phyloP scores from a whole-genome alignment of 2,888 invertebrate species.

The Synanthedon myopaeformis region DNA sequence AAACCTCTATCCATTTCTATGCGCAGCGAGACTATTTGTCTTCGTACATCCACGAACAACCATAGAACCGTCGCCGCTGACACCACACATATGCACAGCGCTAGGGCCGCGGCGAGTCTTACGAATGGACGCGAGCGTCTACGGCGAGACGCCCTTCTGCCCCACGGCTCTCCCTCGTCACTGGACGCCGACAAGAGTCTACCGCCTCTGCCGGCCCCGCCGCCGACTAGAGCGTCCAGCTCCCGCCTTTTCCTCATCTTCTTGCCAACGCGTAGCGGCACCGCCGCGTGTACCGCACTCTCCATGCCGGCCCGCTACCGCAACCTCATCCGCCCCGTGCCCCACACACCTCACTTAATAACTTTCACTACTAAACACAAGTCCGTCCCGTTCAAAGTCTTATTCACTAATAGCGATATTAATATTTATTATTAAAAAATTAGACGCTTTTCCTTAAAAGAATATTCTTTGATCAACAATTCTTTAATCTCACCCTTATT shows the following conservation, averaged over 20 bases:
- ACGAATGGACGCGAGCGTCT: conserved; percentile 64
- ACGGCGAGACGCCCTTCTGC: conserved; percentile 38
- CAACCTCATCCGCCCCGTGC: conserved; percentile 41
- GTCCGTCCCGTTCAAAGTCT: conserved; percentile 27
- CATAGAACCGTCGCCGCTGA: conserved; percentile 76
- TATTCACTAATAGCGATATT: conserved; percentile 35
- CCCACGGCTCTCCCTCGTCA: conserved; percentile 69
- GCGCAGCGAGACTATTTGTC: conserved; percentile 74
- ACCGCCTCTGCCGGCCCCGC: conserved; percentile 58
- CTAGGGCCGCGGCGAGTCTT: conserved; percentile 71
- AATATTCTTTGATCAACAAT: too few relatives aligned
- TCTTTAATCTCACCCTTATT: too few relatives aligned
- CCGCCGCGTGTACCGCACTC: conserved; percentile 71
- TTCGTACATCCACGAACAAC: conserved; percentile 76
- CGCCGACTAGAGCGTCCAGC: conserved; percentile 77
- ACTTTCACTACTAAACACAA: conserved; percentile 31
- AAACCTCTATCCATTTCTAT: conserved; percentile 76
- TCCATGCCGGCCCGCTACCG: conserved; percentile 58
- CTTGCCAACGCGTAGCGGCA: conserved; percentile 76
- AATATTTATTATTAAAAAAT: too few relatives aligned
- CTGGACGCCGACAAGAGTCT: conserved; percentile 74
- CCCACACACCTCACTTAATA: conserved; percentile 10
- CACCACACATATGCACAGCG: conserved; percentile 73
- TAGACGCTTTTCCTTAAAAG: too few relatives aligned
- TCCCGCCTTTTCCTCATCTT: conserved; percentile 84